These are phyloP conservation scores for Porphyrio hochstetteri DNA, from an alignment of 2,113 vertebrate species.

Conservation along the genomic window DNA sequence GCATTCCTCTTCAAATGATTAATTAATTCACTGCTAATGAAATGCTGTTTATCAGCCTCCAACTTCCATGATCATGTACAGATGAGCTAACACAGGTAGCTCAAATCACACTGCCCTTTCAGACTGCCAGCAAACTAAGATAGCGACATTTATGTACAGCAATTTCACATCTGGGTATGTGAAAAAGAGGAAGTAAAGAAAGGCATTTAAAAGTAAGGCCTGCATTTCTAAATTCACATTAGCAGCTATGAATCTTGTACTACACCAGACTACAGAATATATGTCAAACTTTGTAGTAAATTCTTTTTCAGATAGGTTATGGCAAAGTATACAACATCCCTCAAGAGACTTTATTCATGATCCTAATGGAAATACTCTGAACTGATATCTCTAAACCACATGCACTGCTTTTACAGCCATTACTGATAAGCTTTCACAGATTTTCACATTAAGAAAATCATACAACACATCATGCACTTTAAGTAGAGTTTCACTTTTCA, in stretches of 20 bases:
- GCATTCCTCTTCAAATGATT: neutral
- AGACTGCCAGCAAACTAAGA: neutral
- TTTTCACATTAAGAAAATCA: neutral
- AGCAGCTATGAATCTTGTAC: neutral
- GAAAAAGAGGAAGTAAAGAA: neutral
- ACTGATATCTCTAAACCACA: neutral
- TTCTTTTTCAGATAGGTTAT: neutral
- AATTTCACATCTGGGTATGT: neutral
- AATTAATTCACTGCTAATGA: neutral
- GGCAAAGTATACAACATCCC: neutral
- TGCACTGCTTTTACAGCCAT: neutral
- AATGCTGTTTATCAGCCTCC: neutral
- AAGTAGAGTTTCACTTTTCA: neutral
- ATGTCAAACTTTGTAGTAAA: neutral
- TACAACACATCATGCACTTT: fast-evolving
- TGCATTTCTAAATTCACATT: neutral
- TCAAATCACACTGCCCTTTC: neutral
- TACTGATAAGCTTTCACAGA: neutral
- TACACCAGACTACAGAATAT: neutral
- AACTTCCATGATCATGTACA: neutral
- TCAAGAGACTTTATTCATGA: neutral
- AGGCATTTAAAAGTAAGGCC: neutral
- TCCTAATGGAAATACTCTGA: neutral
- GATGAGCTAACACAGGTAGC: neutral
- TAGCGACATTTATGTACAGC: neutral